phyloP scores from a whole-genome alignment of 2,797 vertebrate species.

The Microctenopoma steveboyesi region DNA sequence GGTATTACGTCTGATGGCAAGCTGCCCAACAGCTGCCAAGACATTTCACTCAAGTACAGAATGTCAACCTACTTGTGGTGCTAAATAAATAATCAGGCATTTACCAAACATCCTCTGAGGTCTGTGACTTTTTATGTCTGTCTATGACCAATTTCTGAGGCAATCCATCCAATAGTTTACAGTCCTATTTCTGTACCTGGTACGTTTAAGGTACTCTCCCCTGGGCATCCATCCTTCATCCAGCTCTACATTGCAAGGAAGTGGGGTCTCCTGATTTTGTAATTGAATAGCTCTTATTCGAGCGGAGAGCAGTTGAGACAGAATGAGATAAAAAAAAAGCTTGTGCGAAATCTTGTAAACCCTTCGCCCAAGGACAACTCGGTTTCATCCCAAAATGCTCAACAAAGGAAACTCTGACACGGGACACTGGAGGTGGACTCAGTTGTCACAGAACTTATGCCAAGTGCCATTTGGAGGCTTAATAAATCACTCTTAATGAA shows the following conservation, averaged over 20 bases:
- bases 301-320: slow-evolving; percentile 5
- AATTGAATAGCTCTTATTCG: slow-evolving; percentile 13
- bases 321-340: background rate
- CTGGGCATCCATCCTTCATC: background rate
- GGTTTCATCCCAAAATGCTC: slow-evolving; percentile 8
- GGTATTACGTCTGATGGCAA: background rate
- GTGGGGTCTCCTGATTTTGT: slow-evolving; percentile 4
- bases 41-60: background rate
- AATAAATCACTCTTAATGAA: slow-evolving; percentile 61
- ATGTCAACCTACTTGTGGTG: background rate
- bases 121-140: background rate
- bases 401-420: slow-evolving; percentile 1
- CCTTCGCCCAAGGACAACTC: slow-evolving; percentile 1
- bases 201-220: background rate
- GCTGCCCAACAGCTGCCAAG: background rate
- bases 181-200: no score
- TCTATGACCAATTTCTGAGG: background rate
- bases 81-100: background rate
- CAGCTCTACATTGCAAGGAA: background rate
- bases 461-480: slow-evolving; percentile 33
- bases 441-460: slow-evolving; percentile 35
- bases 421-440: slow-evolving; percentile 7
- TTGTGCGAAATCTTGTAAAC: slow-evolving; percentile 10
- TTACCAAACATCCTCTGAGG: background rate
- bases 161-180: background rate